phyloP scores from a whole-genome alignment of 2,113 vertebrate genomes.

The Tichodroma muraria region DNA sequence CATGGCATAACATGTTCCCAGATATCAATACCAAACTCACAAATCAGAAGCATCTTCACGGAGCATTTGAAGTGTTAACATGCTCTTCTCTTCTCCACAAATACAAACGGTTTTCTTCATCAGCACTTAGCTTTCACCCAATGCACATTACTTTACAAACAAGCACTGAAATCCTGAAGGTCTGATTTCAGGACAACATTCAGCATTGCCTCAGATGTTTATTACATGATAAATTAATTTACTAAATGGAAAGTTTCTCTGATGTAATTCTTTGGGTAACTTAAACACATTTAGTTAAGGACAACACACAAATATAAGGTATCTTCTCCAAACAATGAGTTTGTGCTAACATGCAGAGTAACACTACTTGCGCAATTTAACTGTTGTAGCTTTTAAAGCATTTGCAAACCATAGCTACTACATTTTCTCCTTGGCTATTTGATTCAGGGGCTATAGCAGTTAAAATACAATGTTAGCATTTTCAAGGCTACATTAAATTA shows the following conservation, averaged over 20 bases:
- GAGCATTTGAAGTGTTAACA: background rate
- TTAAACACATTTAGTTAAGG: constrained; percentile 28
- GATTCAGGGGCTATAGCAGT: background rate
- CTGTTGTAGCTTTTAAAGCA: background rate
- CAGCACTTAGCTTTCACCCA: background rate
- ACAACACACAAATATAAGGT: constrained; percentile 14
- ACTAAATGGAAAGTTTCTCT: background rate
- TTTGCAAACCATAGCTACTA: background rate
- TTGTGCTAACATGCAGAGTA: constrained; percentile 23
- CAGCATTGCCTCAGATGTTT: constrained; percentile 7
- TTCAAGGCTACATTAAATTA: background rate
- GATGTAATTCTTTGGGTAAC: constrained; percentile 17
- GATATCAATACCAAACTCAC: background rate
- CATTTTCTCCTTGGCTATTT: background rate
- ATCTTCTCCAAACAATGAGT: background rate
- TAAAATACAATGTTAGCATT: background rate
- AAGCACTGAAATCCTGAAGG: background rate
- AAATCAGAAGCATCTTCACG: background rate
- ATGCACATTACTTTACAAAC: background rate
- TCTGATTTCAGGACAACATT: constrained; percentile 8
- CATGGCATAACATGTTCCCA: constrained; percentile 1
- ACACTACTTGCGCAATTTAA: background rate
- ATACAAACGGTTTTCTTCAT: background rate
- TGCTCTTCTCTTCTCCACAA: background rate
- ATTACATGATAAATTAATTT: constrained; percentile 21